Conservation (phyloP, 2,888 invertebrate species). For the Pyrocoelia pectoralis region DNA sequence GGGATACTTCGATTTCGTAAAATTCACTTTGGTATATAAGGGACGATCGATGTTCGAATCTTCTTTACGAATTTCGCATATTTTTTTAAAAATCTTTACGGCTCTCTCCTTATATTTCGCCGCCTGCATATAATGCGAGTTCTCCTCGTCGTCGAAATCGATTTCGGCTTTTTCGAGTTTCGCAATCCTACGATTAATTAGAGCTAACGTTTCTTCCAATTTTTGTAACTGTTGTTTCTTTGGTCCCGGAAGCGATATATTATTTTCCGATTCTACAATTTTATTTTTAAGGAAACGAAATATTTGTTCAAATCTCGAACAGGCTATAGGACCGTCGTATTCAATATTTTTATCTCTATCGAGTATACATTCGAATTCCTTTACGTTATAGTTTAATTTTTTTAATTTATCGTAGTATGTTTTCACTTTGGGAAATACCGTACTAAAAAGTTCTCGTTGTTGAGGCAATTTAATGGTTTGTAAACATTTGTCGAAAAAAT, state of each 20-base stretch:
- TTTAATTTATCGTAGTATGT: not conserved
- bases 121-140: slow-evolving; percentile 73
- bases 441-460: not conserved
- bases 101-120: slow-evolving; percentile 61
- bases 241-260: not conserved
- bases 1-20: slow-evolving; percentile 23
- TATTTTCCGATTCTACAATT: not conserved
- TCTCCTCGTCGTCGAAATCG: slow-evolving; percentile 74
- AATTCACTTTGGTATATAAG: slow-evolving; percentile 25
- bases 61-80: slow-evolving; percentile 20
- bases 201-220: slow-evolving; percentile 64
- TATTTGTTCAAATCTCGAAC: not conserved
- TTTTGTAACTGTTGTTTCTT: not conserved
- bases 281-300: not conserved
- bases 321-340: not conserved
- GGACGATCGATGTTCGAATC: slow-evolving; percentile 17
- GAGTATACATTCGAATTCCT: not conserved
- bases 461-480: not conserved
- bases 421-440: not conserved
- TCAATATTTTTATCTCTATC: not conserved
- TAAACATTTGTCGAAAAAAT: not conserved
- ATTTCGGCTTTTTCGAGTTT: slow-evolving; percentile 72
- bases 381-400: not conserved
- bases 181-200: slow-evolving; percentile 70
- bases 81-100: slow-evolving; percentile 12